Evolutionary conservation across 2,888 invertebrate genomes (phyloP), one percentile per base, ranked within the genome.

Genomic region (Caenorhabditis sinica): DNA sequence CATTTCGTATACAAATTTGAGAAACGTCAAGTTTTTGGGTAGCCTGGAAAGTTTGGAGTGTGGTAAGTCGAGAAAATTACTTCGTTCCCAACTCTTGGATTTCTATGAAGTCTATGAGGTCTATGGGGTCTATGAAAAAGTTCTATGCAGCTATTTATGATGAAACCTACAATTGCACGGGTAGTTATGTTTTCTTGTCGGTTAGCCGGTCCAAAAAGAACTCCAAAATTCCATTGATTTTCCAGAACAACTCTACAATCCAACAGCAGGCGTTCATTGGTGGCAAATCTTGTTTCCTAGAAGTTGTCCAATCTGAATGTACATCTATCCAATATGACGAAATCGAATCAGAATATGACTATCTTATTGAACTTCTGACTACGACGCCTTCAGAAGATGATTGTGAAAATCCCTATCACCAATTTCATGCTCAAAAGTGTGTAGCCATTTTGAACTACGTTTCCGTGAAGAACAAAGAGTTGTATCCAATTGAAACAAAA

Each of bases 221-320:
- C 8, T 23, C 17, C 4, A 17, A 40, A 15, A 23, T 4, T 40
- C n/a, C 45, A 45, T 9, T 9, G 4, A 6, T 36, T 0, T 56
- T 56, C 0, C 28, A 60, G 60, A 60, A 33, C 9, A 61, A 61
- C 23, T 20, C 15, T 8, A 11, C 40, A 2, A 2, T 13, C 20
- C 60, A n/a, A 61, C 17, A 36, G n/a, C 0, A 1, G 8, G 33
- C 60, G 2, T 61, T 36, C 20, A 36, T n/a, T n/a, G 4, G n/a
- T 20, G 61, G 61, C 40, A 61, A 61, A 40, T 40, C 61, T 0
- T 61, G 61, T 40, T 61, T 61, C 36, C 36, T 61, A 20, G 40
- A 40, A 23, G 23, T 40, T 5, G 40, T 61, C 2, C 9, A 61
- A 23, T 1, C n/a, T 17, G 13, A 23, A 23, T 61, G 61, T 40